Percentiles rank a stretch among this genome's conserved stretches.
Evolutionary conservation across 2,113 vertebrate species (phyloP).

Genomic region (Eudyptes chrysolophus): DNA sequence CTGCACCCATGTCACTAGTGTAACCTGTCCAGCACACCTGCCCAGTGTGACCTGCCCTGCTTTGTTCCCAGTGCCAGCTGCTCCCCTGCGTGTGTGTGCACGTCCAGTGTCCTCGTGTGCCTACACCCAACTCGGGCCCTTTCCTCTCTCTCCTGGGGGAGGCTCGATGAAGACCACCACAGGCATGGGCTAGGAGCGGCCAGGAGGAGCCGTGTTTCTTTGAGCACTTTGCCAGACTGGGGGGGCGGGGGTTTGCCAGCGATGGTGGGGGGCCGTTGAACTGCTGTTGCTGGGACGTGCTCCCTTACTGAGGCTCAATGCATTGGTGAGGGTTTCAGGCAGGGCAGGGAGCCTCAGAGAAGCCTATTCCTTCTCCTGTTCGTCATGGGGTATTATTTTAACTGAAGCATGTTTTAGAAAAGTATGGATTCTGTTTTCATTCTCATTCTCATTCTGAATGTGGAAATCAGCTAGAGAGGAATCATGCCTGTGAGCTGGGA

Average conservation of each 20-base stretch:
- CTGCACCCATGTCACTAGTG: no score
- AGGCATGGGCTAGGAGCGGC: not conserved
- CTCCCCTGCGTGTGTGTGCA: not conserved
- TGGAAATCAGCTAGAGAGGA: not conserved
- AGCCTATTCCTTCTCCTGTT: not conserved
- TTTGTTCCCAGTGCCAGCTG: not conserved
- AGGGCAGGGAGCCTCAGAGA: not conserved
- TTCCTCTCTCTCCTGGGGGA: not conserved
- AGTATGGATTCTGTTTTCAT: not conserved
- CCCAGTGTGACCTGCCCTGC: not conserved
- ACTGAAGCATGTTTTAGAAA: not conserved
- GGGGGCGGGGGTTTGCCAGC: not conserved
- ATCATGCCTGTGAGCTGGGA: not conserved
- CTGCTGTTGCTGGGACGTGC: no score
- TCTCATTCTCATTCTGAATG: not conserved
- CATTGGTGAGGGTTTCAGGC: rapidly evolving
- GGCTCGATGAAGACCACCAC: not conserved
- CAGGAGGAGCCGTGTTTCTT: not conserved
- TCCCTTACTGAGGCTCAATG: not conserved
- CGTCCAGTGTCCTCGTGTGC: rapidly evolving
- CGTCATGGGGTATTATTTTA: not conserved
- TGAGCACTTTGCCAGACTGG: not conserved
- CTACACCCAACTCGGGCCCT: rapidly evolving
- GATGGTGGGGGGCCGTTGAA: no score
- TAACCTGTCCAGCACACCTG: not conserved